Percentiles rank a stretch among this genome's conserved stretches.
Conservation (phyloP, 2,888 invertebrate genomes). For the Synergus japonicus region DNA sequence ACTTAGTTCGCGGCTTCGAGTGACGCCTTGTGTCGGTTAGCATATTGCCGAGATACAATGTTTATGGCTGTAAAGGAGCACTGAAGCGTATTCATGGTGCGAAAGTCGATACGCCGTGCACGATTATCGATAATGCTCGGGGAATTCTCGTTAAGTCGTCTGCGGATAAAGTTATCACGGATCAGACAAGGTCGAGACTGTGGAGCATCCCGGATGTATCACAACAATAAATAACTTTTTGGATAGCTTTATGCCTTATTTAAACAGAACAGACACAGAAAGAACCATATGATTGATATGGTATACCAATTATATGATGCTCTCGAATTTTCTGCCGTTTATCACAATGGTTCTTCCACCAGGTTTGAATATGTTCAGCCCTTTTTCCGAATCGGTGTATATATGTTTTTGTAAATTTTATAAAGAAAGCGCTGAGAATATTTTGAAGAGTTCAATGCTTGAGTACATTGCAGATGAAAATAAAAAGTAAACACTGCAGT, state of each 20-base stretch:
- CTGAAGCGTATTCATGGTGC: constrained; percentile 37
- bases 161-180: constrained; percentile 36
- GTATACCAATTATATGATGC: not conserved
- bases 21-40: constrained; percentile 24
- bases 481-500: not conserved
- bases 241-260: not conserved
- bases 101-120: constrained; percentile 27
- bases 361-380: not conserved
- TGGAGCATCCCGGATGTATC: constrained; percentile 14
- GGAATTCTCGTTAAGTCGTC: constrained; percentile 39
- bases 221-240: constrained; percentile 15
- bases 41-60: constrained; percentile 28
- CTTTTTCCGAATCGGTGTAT: not conserved
- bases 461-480: not conserved
- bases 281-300: not conserved
- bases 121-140: constrained; percentile 39
- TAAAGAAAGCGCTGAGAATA: not conserved
- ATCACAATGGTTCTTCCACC: not conserved
- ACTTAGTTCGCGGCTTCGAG: not conserved
- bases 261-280: not conserved
- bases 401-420: not conserved
- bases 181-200: constrained; percentile 37
- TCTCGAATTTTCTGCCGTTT: not conserved
- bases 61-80: constrained; percentile 38
- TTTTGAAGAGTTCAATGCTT: not conserved